Evolutionary conservation across 2,888 invertebrate species (phyloP).

Genomic region (Trypoxylon attenuatum): DNA sequence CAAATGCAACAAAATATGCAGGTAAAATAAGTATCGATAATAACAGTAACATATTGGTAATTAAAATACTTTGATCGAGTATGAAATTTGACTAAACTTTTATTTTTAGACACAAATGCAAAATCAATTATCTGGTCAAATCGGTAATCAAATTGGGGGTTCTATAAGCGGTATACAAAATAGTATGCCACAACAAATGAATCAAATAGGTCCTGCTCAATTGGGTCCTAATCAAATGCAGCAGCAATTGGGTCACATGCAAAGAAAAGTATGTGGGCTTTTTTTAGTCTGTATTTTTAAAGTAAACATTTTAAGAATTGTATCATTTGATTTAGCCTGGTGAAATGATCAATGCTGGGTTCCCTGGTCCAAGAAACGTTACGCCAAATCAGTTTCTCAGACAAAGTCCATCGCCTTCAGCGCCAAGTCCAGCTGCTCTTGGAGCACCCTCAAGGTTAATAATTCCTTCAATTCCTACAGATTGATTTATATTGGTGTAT

Average conservation of each 20-base stretch:
- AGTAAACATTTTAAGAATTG: conserved; percentile 1
- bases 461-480: conserved; percentile 1
- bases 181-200: conserved; percentile 70
- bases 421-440: conserved; percentile 82
- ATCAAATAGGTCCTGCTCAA: conserved; percentile 70
- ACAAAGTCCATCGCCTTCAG: conserved; percentile 88
- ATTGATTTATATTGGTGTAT: neutral
- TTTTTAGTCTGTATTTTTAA: neutral
- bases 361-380: conserved; percentile 78
- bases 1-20: conserved; percentile 71
- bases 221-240: conserved; percentile 68
- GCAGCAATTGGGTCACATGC: conserved; percentile 76
- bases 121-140: conserved; percentile 69
- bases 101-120: conserved; percentile 67
- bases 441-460: conserved; percentile 75
- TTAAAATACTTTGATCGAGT: neutral
- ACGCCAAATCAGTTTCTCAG: conserved; percentile 86
- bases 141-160: conserved; percentile 70
- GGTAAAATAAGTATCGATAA: conserved; percentile 41
- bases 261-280: conserved; percentile 63
- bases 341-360: conserved; percentile 76
- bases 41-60: neutral
- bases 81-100: neutral
- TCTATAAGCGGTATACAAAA: conserved; percentile 66
- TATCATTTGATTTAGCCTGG: conserved; percentile 55